These are phyloP conservation scores for Megalopta genalis DNA, from an alignment of 1,140 invertebrate species.

Conservation along the genomic window DNA sequence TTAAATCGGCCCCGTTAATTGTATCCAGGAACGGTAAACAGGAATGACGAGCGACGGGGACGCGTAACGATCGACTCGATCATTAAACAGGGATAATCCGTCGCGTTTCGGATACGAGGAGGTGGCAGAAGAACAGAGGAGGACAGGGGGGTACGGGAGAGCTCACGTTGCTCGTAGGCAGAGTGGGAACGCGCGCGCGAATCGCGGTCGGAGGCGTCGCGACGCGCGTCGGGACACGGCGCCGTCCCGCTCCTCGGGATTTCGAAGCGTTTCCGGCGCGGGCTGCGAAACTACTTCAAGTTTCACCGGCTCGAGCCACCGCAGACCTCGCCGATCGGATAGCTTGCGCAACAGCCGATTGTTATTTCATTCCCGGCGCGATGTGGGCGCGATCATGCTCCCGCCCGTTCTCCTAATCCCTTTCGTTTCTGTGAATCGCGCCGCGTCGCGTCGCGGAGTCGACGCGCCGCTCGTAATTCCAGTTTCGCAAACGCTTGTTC, in stretches of 20 bases:
- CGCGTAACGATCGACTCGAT: conserved; percentile 50
- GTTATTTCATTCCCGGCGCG: conserved; percentile 38
- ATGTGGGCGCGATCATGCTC: background rate
- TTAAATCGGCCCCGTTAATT: conserved; percentile 45
- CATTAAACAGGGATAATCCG: conserved; percentile 54
- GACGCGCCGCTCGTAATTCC: conserved; percentile 22
- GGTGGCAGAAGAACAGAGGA: no score
- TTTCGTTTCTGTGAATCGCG: conserved; percentile 13
- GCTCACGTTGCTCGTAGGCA: conserved; percentile 16
- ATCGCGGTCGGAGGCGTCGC: background rate
- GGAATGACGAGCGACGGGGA: conserved; percentile 45
- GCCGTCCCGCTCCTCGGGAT: background rate
- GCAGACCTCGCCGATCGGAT: background rate
- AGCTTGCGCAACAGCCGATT: background rate
- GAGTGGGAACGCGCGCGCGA: background rate
- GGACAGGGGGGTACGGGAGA: background rate
- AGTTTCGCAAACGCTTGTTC: conserved; percentile 22
- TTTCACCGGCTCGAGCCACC: no score
- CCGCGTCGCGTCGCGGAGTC: no score
- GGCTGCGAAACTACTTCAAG: background rate
- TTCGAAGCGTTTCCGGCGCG: background rate
- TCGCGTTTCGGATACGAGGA: conserved; percentile 1
- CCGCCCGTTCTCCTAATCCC: background rate
- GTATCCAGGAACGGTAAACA: conserved; percentile 46
- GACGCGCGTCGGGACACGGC: no score